Conservation (phyloP, 2,888 invertebrate genomes). For the Scaptomyza cyrtandrae region DNA sequence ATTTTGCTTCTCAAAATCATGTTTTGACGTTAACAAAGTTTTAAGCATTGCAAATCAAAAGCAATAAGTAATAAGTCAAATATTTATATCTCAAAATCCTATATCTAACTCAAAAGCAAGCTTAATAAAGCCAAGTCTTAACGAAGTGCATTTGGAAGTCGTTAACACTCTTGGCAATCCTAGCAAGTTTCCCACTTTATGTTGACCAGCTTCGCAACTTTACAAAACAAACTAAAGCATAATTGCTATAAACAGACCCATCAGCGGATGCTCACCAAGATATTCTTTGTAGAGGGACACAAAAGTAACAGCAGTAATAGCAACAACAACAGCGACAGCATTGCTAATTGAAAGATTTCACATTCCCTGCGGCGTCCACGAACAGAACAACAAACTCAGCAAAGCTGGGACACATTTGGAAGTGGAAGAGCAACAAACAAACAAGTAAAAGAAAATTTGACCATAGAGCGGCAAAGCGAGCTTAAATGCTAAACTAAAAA, state of each 20-base stretch:
- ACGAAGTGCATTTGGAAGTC: too few relatives aligned
- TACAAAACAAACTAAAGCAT: background rate
- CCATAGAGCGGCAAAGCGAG: slow-evolving; percentile 10
- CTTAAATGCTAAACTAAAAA: slow-evolving; percentile 7
- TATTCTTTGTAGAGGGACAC: background rate
- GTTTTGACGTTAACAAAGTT: too few relatives aligned
- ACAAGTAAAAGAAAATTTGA: background rate
- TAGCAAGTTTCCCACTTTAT: too few relatives aligned
- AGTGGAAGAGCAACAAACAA: slow-evolving; percentile 21
- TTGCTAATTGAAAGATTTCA: background rate
- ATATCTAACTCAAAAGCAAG: too few relatives aligned
- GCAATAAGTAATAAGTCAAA: too few relatives aligned
- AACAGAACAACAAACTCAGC: background rate
- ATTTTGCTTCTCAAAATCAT: too few relatives aligned
- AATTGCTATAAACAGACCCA: slow-evolving; percentile 9
- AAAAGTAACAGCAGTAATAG: background rate
- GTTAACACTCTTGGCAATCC: too few relatives aligned
- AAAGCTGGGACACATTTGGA: slow-evolving; percentile 17
- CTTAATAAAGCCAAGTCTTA: too few relatives aligned
- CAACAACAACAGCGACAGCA: background rate
- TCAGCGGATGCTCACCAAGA: too few relatives aligned
- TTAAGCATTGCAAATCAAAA: too few relatives aligned
- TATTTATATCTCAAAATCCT: too few relatives aligned
- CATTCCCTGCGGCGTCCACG: background rate
- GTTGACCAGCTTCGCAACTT: background rate